Evolutionary conservation across 30 jellyfish, hydroid and myxozoan genomes (phyloP).

Genomic region (Pelagia noctiluca): DNA sequence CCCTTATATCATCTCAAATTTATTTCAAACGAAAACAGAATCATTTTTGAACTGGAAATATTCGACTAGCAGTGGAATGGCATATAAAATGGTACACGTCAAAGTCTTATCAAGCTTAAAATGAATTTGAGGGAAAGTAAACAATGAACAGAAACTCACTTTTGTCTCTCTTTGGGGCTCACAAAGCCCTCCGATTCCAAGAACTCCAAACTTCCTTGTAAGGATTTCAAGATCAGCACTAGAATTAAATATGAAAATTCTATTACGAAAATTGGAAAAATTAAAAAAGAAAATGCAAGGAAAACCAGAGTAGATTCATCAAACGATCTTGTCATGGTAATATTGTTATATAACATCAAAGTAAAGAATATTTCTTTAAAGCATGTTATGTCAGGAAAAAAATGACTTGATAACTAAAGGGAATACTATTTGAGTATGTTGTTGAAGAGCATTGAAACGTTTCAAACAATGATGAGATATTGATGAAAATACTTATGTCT

Average conservation of each 20-base stretch:
- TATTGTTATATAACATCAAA: too few relatives aligned
- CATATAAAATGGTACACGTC: neutral
- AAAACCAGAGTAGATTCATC: too few relatives aligned
- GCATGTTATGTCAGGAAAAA: neutral
- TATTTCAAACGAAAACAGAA: too few relatives aligned
- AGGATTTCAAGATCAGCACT: constrained; percentile 52
- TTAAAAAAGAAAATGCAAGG: too few relatives aligned
- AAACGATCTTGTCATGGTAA: neutral
- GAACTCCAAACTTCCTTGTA: constrained; percentile 51
- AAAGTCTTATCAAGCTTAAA: too few relatives aligned
- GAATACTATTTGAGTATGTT: too few relatives aligned
- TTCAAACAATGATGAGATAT: too few relatives aligned
- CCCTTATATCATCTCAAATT: neutral
- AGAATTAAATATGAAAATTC: neutral
- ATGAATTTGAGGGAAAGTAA: neutral
- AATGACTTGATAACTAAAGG: too few relatives aligned
- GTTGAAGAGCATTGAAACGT: too few relatives aligned
- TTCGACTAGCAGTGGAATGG: neutral
- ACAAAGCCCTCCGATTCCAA: constrained; percentile 68
- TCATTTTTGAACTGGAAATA: neutral
- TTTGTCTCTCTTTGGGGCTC: constrained; percentile 41
- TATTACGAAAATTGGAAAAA: neutral
- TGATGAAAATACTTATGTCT: too few relatives aligned
- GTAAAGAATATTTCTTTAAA: neutral
- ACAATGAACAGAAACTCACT: constrained; percentile 15